phyloP scores from a whole-genome alignment of 2,797 vertebrate species.

The Pampus argenteus region DNA sequence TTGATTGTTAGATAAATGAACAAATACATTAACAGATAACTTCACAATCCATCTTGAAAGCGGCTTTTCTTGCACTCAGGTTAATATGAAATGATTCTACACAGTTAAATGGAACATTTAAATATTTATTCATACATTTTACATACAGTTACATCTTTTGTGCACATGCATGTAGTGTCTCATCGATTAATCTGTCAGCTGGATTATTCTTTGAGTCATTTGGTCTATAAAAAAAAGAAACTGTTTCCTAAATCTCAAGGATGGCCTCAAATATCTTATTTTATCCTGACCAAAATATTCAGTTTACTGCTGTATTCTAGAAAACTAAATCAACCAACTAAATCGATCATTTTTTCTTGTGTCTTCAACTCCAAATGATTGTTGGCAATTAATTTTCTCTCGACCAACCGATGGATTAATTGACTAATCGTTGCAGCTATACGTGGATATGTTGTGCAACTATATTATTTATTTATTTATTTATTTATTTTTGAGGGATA shows the following conservation, averaged over 20 bases:
- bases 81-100: not conserved
- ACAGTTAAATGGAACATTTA: not conserved
- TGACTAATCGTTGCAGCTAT: no score
- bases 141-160: not conserved
- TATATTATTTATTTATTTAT: no score
- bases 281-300: not conserved
- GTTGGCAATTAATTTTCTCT: no score
- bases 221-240: not conserved
- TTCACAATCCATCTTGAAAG: not conserved
- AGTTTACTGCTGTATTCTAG: not conserved
- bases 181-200: not conserved
- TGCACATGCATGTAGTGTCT: not conserved
- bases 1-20: not conserved
- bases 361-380: no score
- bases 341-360: no score
- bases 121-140: not conserved
- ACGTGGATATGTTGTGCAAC: no score
- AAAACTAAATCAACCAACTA: not conserved
- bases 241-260: no score
- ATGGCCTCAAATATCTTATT: no score
- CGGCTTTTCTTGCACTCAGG: not conserved
- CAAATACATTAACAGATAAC: not conserved
- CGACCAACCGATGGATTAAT: no score
- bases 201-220: not conserved
- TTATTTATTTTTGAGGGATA: no score